phyloP scores from a whole-genome alignment of 2,888 invertebrate genomes.

The Aspidiotus rigidus region DNA sequence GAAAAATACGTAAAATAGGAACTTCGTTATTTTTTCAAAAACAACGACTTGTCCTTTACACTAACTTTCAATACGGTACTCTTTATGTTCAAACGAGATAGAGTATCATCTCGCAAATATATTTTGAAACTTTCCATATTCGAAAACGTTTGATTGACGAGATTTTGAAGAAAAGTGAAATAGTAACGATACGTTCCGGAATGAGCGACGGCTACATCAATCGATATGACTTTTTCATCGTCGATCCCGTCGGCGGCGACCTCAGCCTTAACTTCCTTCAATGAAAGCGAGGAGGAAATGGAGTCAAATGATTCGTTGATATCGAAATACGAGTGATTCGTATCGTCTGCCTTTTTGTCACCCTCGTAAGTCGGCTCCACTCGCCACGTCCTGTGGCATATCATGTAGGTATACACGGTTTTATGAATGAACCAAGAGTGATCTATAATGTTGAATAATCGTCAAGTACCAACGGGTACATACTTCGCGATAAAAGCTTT shows the following conservation, averaged over 20 bases:
- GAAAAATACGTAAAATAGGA: too few species aligned
- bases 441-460: background rate
- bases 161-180: constrained; percentile 43
- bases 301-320: constrained; percentile 1
- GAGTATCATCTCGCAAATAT: constrained; percentile 42
- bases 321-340: background rate
- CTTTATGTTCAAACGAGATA: constrained; percentile 39
- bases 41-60: background rate
- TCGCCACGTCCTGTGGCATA: constrained; percentile 5
- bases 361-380: constrained; percentile 3
- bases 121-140: constrained; percentile 43
- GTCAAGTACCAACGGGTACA: constrained; percentile 11
- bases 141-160: constrained; percentile 45
- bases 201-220: constrained; percentile 1
- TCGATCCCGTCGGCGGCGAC: background rate
- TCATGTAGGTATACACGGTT: too few species aligned
- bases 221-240: background rate
- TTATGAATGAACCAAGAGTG: background rate
- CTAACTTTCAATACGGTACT: constrained; percentile 36
- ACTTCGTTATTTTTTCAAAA: too few species aligned
- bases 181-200: constrained; percentile 44
- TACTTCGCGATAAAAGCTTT: constrained; percentile 43
- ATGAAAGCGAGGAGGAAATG: too few species aligned
- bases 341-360: background rate
- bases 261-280: background rate